phyloP scores from a whole-genome alignment of 2,888 invertebrate genomes.

The Aporophyla lueneburgensis region DNA sequence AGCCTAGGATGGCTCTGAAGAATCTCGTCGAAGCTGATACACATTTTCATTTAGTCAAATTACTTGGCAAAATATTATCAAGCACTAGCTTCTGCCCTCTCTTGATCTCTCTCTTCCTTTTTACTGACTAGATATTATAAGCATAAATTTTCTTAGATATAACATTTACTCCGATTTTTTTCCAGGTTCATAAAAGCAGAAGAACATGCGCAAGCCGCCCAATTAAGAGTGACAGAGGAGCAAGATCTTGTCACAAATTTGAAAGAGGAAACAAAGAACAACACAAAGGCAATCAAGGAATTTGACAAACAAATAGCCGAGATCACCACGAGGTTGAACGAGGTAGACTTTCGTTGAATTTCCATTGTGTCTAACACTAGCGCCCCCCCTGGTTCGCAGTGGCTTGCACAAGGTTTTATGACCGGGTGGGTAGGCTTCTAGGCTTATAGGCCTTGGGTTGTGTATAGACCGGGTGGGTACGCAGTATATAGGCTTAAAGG shows the following conservation, averaged over 20 bases:
- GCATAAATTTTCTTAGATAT: not conserved
- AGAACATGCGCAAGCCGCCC: conserved; percentile 89
- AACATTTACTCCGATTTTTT: not conserved
- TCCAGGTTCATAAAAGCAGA: conserved; percentile 88
- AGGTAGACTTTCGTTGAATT: conserved; percentile 85
- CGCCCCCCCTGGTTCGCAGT: too few species aligned
- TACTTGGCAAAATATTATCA: too few species aligned
- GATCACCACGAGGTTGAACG: conserved; percentile 92
- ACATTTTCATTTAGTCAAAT: too few species aligned
- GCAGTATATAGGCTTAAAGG: too few species aligned
- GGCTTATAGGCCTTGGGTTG: too few species aligned
- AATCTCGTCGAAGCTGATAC: too few species aligned
- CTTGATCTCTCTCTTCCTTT: not conserved
- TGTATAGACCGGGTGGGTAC: too few species aligned
- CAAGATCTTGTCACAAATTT: conserved; percentile 91
- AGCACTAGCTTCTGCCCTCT: too few species aligned
- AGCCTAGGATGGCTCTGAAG: too few species aligned
- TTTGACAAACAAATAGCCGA: conserved; percentile 91
- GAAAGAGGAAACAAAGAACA: conserved; percentile 89
- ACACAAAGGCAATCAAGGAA: conserved; percentile 88
- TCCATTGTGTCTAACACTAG: not conserved
- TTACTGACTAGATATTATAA: not conserved
- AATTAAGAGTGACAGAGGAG: conserved; percentile 88
- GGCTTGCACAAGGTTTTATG: too few species aligned
- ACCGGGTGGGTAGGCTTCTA: too few species aligned